Conservation (phyloP, 2,797 vertebrate genomes). For the Hozukius guyotensis region DNA sequence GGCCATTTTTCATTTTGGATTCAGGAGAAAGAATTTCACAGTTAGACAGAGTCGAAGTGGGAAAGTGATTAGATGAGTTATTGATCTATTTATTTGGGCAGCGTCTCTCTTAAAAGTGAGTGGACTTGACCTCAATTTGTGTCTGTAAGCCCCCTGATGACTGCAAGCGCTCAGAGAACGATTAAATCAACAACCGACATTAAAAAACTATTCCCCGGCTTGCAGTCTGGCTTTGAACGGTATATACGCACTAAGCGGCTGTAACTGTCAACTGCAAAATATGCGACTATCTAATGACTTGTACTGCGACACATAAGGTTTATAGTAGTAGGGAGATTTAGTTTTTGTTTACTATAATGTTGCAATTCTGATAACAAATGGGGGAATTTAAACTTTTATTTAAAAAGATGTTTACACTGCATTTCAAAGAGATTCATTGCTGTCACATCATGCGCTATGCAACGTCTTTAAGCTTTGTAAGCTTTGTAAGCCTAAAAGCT, state of each 20-base stretch:
- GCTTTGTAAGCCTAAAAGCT: neutral
- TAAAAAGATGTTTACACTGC: neutral
- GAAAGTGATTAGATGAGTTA: slow-evolving; percentile 60
- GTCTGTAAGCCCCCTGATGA: slow-evolving; percentile 33
- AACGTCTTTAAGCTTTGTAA: neutral
- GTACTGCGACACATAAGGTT: slow-evolving; percentile 4
- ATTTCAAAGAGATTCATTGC: neutral
- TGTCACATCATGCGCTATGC: neutral
- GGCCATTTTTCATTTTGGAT: slow-evolving; percentile 35
- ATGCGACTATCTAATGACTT: slow-evolving; percentile 32
- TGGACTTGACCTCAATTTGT: slow-evolving; percentile 58
- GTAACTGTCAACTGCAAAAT: slow-evolving; percentile 16
- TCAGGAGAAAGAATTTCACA: slow-evolving; percentile 27
- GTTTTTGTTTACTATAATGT: slow-evolving; percentile 16
- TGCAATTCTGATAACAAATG: slow-evolving; percentile 14
- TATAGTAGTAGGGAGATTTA: slow-evolving; percentile 1
- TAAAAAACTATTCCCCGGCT: slow-evolving; percentile 39
- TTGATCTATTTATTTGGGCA: slow-evolving; percentile 66
- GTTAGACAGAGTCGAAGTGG: slow-evolving; percentile 47
- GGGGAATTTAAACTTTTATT: slow-evolving; percentile 8
- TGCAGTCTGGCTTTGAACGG: slow-evolving; percentile 6
- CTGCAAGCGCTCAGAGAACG: slow-evolving; percentile 17
- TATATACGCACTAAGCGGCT: slow-evolving; percentile 8
- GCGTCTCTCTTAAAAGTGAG: slow-evolving; percentile 48
- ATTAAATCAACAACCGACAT: slow-evolving; percentile 46